Conservation (phyloP, 2,797 vertebrate genomes). For the Prionace glauca region DNA sequence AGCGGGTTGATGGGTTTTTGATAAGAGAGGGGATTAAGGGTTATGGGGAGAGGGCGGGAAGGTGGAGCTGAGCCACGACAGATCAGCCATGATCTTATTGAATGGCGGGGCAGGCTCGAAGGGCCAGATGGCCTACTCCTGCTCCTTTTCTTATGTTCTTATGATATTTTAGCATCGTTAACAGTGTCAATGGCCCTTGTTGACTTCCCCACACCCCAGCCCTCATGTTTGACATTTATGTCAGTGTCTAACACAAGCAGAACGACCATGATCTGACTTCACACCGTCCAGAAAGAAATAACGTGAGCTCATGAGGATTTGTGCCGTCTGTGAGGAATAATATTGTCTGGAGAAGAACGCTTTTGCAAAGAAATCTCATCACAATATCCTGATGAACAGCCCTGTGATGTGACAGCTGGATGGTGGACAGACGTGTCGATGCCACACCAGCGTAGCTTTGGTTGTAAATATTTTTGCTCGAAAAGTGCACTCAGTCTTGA, state of each 20-base stretch:
- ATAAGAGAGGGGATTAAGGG: too few relatives aligned
- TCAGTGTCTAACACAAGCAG: background rate
- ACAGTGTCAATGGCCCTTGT: background rate
- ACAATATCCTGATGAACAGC: background rate
- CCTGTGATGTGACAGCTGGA: background rate
- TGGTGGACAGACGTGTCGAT: background rate
- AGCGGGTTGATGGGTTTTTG: too few relatives aligned
- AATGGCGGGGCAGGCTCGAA: too few relatives aligned
- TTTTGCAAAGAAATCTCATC: background rate
- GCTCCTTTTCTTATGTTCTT: too few relatives aligned
- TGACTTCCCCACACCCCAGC: background rate
- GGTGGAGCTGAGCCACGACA: too few relatives aligned
- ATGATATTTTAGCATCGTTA: background rate
- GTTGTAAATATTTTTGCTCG: background rate
- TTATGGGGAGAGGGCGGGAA: too few relatives aligned
- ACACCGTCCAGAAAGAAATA: background rate
- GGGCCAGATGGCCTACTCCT: too few relatives aligned
- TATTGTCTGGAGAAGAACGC: background rate
- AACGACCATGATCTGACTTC: background rate
- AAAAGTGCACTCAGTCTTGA: background rate
- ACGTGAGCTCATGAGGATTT: background rate
- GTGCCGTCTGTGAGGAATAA: background rate
- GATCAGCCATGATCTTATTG: too few relatives aligned
- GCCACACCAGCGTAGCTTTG: background rate
- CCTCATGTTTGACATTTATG: background rate